Conservation (phyloP, 1,140 invertebrate species). For the Bacillus rossius region DNA sequence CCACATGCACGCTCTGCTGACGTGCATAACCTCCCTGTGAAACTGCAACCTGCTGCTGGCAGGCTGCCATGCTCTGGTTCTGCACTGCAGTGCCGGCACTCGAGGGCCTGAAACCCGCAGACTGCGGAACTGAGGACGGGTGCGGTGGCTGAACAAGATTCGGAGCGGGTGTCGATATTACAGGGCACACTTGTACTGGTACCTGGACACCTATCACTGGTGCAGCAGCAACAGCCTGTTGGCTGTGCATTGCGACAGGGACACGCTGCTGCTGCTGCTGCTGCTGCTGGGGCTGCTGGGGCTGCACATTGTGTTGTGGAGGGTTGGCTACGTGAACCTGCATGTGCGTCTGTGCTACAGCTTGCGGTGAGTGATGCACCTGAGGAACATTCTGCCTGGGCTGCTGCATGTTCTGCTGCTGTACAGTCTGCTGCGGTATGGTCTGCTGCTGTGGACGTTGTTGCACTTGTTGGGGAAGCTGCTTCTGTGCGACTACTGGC, state of each 20-base stretch:
- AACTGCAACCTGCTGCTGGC: too few relatives aligned
- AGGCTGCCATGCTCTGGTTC: too few relatives aligned
- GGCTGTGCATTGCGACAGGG: too few relatives aligned
- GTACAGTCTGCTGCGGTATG: background rate
- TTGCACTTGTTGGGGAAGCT: background rate
- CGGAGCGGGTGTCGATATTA: too few relatives aligned
- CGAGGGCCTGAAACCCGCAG: too few relatives aligned
- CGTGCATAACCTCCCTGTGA: too few relatives aligned
- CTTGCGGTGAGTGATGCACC: constrained; percentile 27
- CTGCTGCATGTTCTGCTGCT: constrained; percentile 6
- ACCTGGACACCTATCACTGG: too few relatives aligned
- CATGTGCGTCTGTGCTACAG: constrained; percentile 34
- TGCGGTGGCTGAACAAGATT: too few relatives aligned
- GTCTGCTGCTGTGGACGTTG: background rate
- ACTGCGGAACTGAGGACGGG: too few relatives aligned
- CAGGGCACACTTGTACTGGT: too few relatives aligned
- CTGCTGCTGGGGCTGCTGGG: constrained; percentile 10
- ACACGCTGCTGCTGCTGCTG: background rate
- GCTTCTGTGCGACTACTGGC: constrained; percentile 5
- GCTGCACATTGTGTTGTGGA: background rate
- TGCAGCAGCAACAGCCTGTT: too few relatives aligned
- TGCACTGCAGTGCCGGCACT: too few relatives aligned
- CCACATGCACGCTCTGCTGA: background rate
- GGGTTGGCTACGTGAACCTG: constrained; percentile 31
- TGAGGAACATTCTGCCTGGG: constrained; percentile 20